phyloP scores from a whole-genome alignment of 2,797 vertebrate genomes.

The Florisuga fusca region DNA sequence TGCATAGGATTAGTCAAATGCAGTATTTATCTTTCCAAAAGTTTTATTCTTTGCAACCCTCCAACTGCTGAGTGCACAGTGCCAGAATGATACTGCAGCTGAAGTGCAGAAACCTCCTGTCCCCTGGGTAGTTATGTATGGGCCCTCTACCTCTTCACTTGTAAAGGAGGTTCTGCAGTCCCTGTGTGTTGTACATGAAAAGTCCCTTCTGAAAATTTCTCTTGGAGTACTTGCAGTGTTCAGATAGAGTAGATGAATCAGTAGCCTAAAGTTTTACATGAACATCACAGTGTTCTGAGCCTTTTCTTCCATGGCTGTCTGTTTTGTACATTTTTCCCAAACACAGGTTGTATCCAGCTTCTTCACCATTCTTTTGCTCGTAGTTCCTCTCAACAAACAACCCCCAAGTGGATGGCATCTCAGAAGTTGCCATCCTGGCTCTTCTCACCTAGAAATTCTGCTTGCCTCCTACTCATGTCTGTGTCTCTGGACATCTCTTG shows the following conservation, averaged over 20 bases:
- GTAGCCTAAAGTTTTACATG: not conserved
- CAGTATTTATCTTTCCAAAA: conserved; percentile 44
- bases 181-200: no score
- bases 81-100: not conserved
- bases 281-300: not conserved
- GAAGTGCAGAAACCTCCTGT: not conserved
- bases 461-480: not conserved
- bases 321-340: not conserved
- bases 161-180: not conserved
- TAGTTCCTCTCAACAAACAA: not conserved
- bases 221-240: not conserved
- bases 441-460: not conserved
- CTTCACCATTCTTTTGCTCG: not conserved
- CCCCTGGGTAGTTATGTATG: not conserved
- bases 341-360: not conserved
- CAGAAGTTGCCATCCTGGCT: not conserved
- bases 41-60: not conserved
- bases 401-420: not conserved
- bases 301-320: not conserved
- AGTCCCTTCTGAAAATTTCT: not conserved
- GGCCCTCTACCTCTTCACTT: no score
- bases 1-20: conserved; percentile 12
- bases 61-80: not conserved
- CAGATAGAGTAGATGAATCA: not conserved
- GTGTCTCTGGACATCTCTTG: not conserved